These are phyloP conservation scores for Drosophila prolongata DNA, from an alignment of 2,888 invertebrate genomes.

Conservation along the genomic window DNA sequence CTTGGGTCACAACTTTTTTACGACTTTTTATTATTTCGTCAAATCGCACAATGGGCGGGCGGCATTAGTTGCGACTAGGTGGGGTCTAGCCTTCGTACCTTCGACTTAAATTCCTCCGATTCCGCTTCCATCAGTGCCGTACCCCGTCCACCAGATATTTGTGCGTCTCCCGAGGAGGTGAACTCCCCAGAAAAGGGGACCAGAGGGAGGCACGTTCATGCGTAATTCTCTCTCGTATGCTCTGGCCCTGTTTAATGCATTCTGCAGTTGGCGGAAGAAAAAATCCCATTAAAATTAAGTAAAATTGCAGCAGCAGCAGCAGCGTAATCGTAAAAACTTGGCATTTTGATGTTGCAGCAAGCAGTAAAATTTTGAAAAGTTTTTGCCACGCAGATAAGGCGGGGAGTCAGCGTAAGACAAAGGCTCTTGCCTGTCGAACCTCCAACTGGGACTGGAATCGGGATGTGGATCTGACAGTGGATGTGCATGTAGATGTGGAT, in stretches of 20 bases:
- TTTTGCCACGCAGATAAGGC: conserved; percentile 73
- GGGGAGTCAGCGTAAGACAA: conserved; percentile 61
- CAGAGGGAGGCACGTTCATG: conserved; percentile 53
- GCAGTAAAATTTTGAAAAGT: conserved; percentile 76
- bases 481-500: neutral
- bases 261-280: conserved; percentile 74
- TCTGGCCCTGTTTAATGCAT: conserved; percentile 72
- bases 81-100: conserved; percentile 34
- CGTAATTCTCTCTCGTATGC: conserved; percentile 66
- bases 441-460: conserved; percentile 32
- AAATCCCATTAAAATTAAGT: conserved; percentile 82
- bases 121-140: neutral
- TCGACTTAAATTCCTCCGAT: neutral
- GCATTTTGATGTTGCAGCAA: conserved; percentile 76
- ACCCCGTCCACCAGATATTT: neutral
- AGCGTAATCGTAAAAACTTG: conserved; percentile 77
- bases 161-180: conserved; percentile 4
- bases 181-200: neutral
- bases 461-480: conserved; percentile 5
- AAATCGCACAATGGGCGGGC: conserved; percentile 53
- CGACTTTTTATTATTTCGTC: conserved; percentile 75
- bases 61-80: conserved; percentile 54
- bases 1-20: conserved; percentile 56
- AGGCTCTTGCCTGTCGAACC: conserved; percentile 52
- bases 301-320: conserved; percentile 73